phyloP scores from a whole-genome alignment of 92 coral and sea anemone species.

The Palythoa grandiflora region DNA sequence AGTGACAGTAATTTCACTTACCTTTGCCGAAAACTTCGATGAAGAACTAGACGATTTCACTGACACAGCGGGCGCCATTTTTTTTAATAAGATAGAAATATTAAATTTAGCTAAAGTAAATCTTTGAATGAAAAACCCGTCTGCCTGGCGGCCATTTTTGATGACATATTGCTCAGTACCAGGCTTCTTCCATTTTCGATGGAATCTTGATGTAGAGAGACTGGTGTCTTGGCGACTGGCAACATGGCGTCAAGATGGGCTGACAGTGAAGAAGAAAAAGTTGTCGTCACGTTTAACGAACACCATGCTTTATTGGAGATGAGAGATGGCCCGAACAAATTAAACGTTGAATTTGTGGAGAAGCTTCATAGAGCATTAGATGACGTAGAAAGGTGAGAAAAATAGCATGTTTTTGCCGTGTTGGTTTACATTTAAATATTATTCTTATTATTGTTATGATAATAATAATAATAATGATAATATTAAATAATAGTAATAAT shows the following conservation, averaged over 20 bases:
- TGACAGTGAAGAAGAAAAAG: background rate
- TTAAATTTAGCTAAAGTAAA: background rate
- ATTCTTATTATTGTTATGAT: no score
- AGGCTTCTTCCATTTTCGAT: background rate
- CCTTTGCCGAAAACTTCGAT: conserved; percentile 48
- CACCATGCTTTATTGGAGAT: conserved; percentile 72
- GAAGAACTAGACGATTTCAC: conserved; percentile 17
- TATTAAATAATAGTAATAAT: no score
- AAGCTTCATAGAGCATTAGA: conserved; percentile 66
- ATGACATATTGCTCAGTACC: background rate
- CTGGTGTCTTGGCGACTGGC: background rate
- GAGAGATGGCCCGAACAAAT: conserved; percentile 78
- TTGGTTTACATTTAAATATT: no score
- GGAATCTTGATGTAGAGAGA: background rate
- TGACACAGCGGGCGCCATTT: conserved; percentile 29
- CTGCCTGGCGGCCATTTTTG: conserved; percentile 19
- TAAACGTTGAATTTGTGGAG: conserved; percentile 49
- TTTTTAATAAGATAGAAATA: background rate
- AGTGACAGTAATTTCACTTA: background rate
- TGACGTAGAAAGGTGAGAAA: conserved; percentile 69
- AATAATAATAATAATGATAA: no score
- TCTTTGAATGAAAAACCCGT: background rate
- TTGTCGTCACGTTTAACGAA: conserved; percentile 58
- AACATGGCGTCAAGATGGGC: conserved; percentile 6
- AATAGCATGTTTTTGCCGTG: no score